These are phyloP conservation scores for Taeniopygia guttata DNA, from an alignment of 2,797 vertebrate species.

Conservation along the genomic window DNA sequence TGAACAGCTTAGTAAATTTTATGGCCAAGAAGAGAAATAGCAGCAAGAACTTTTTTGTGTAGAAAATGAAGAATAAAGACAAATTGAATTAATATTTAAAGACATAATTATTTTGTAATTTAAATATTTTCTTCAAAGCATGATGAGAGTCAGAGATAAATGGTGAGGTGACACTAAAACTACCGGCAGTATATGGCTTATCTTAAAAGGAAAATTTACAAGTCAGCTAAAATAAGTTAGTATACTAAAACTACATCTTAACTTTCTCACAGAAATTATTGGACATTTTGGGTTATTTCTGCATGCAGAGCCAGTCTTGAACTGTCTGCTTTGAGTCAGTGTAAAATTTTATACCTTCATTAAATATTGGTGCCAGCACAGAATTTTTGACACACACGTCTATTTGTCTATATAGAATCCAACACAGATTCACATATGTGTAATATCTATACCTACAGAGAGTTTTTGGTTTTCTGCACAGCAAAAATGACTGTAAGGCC, in stretches of 20 bases:
- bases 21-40: neutral
- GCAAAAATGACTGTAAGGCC: constrained; percentile 65
- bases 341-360: constrained; percentile 60
- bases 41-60: neutral
- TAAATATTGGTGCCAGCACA: constrained; percentile 20
- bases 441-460: accelerated
- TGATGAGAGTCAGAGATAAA: neutral
- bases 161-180: neutral
- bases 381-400: neutral
- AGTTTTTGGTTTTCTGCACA: constrained; percentile 3
- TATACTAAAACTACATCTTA: neutral
- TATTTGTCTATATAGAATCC: neutral
- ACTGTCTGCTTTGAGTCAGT: constrained; percentile 67
- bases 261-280: neutral
- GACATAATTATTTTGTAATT: neutral
- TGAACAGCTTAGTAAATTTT: neutral
- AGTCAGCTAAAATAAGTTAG: neutral
- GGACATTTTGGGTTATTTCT: constrained; percentile 23
- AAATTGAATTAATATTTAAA: neutral
- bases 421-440: accelerated
- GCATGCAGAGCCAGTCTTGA: constrained; percentile 62
- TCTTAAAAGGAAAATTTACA: neutral
- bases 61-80: neutral
- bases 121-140: neutral
- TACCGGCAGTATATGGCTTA: neutral